Evolutionary conservation across 2,113 vertebrate genomes (phyloP), one percentile per base, ranked within the genome.

Genomic region (Tympanuchus pallidicinctus): DNA sequence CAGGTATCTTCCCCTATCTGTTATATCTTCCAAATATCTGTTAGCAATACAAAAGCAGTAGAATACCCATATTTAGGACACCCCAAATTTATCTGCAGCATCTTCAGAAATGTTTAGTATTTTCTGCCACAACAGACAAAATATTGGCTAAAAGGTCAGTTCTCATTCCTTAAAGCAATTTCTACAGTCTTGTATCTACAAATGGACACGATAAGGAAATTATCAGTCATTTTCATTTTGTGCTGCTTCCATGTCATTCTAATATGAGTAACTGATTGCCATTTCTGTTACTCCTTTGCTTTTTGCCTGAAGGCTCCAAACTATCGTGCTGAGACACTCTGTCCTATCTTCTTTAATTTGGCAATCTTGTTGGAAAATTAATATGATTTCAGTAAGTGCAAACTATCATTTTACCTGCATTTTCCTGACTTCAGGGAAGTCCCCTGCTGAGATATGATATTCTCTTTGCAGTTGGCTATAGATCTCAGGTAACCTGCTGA

Each of bases 361-460:
- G 28, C 15, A 56, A 30, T 65, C 13, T 66, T n/a, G 15, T 11
- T 65, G 57, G 5, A 74, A 87, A 71, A 30, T 54, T 22, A 42
- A 19, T 52, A 21, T n/a, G 47, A 52, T 42, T 82, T 52, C 50
- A 75, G 24, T 40, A 69, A 88, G 16, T 40, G 22, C 30, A 70
- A 42, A 36, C 36, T 76, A 71, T 15, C n/a, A 79, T 45, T 8
- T 71, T 98, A 99, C 99, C 99, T 99, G 99, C 99, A 99, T 99
- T 96, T 98, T 98, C 92, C 96, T 94, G 86, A 99, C 98, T 54
- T 98, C 99, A 40, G 99, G 99, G 93, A 99, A 99, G 97, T 99
- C 99, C 8, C 99, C 99, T 8, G 99, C 97, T 59, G 99, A 99
- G 93, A 99, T 99, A 96, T 99, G 99, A 74, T 99, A 97, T 91